Evolutionary conservation across 2,113 vertebrate species (phyloP), one percentile per base, ranked within the genome.

Genomic region (Acanthochromis polyacanthus): DNA sequence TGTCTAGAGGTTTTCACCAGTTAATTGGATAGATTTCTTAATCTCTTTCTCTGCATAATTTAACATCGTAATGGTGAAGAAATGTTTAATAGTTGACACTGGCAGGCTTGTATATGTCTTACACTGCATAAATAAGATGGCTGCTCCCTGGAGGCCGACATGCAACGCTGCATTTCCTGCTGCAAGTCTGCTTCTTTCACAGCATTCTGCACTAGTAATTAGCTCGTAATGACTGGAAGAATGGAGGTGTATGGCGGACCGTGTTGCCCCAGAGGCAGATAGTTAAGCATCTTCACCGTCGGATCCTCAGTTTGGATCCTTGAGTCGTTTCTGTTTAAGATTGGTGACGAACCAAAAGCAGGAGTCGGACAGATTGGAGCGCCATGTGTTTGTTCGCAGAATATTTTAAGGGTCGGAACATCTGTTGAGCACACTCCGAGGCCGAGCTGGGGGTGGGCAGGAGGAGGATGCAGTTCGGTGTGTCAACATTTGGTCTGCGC

Each of bases 151-250:
- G 81, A 71, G 82, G 82, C 83, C 28, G 65, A 63, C 17, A 79
- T 72, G 83, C 81, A 69, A 63, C 11, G 73, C 88, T 64, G 77
- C 89, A 81, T 90, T 82, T 78, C 77, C 71, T 73, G 85, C 89
- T 77, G 63, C 30, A 53, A 88, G 70, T 78, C 72, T 62, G 73
- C 17, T 75, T 74, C 81, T 75, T 80, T 80, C 80, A 63, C 75
- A 85, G 63, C 65, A 80, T 75, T 75, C 70, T 56, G 75, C 78
- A 60, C 60, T 5, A 15, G 75, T 84, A 86, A 93, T 93, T 86
- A 86, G 72, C 81, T 84, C 48, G 63, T 87, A 89, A 88, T 87
- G 90, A 84, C 65, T 52, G 53, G 32, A 66, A 72, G 48, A 48
- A 62, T 68, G 55, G 70, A 79, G 81, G 84, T 50, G 61, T 38